Conservation (phyloP, 2,888 invertebrate species). For the Oxytorus armatus region DNA sequence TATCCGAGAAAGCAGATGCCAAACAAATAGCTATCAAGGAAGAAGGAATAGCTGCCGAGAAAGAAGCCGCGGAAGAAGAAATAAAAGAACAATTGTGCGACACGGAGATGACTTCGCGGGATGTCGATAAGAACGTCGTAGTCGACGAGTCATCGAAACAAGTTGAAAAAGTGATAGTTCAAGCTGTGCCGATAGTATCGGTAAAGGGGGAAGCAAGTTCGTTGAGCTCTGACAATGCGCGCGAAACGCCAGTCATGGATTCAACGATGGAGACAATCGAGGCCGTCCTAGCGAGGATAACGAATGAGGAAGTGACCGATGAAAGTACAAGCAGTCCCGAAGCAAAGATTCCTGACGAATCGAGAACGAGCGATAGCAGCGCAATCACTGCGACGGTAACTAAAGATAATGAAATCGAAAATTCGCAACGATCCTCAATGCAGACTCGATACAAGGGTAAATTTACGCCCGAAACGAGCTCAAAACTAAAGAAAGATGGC, state of each 20-base stretch:
- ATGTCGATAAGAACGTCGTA: neutral
- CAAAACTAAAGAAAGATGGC: slow-evolving; percentile 68
- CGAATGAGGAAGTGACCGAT: slow-evolving; percentile 47
- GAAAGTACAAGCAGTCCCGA: slow-evolving; percentile 29
- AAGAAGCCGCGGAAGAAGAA: slow-evolving; percentile 1
- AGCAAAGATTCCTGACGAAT: neutral
- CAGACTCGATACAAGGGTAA: slow-evolving; percentile 68
- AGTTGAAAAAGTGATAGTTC: slow-evolving; percentile 18
- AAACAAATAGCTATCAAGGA: neutral
- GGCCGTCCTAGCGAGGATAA: slow-evolving; percentile 53
- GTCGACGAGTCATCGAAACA: slow-evolving; percentile 21
- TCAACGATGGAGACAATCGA: slow-evolving; percentile 53
- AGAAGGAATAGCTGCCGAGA: neutral
- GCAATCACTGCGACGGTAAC: slow-evolving; percentile 19
- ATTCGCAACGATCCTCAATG: neutral
- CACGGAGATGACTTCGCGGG: neutral
- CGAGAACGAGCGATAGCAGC: neutral
- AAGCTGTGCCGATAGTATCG: neutral
- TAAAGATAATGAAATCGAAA: slow-evolving; percentile 9
- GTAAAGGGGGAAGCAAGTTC: slow-evolving; percentile 22
- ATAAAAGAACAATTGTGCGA: slow-evolving; percentile 1
- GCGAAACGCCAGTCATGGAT: slow-evolving; percentile 26
- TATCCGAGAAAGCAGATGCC: slow-evolving; percentile 17
- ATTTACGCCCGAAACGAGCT: slow-evolving; percentile 72
- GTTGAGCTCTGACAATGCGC: slow-evolving; percentile 16